Base-by-base conservation (phyloP, 2,797 vertebrate genomes). In the Rachycentron canadum region DNA sequence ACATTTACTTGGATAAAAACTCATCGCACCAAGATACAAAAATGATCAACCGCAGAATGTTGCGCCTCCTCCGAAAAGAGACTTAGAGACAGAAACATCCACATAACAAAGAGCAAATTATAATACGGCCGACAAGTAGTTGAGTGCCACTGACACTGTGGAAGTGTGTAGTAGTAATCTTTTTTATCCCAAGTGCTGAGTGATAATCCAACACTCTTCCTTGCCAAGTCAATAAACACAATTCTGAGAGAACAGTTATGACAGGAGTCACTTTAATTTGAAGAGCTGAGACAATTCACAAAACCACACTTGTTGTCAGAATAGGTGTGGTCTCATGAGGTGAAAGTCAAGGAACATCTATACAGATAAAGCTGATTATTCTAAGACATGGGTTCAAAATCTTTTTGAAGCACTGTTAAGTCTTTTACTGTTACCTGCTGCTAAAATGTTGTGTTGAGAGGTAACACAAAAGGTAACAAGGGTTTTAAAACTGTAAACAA, bases 401-500 rank as follows among this genome's bases (percentile, higher is more conserved):
- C 43, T 50, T 1, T 23, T 10, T 30, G 41, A 49, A 58, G 41
- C 57, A 7, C 2, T 0, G 49, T 40, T 14, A 55, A 80, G 40
- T 57, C 21, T 0, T 55, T 58, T 6, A 25, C 26, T 8, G 32
- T 55, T 47, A 38, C 26, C 50, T 28, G 64, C 40, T 67, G 66
- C 30, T 7, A 7, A 11, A 34, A 28, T 49, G 26, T 10, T n/a
- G 49, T 38, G 52, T 14, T 60, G 43, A 69, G 26, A 58, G 58
- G 50, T 16, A 65, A 25, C 21, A 66, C 40, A 62, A 73, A 43
- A 43, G 53, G 25, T 61, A 41, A 40, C 0, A 12, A 72, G 25
- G 21, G 41, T 57, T 80, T 75, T 47, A 40, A 10, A 28, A 21
- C 4, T 3, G 28, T 43, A 69, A 86, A 76, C 60, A 77, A 82